Base-by-base conservation (phyloP, 2,797 vertebrate genomes). In the Dipus sagitta region DNA sequence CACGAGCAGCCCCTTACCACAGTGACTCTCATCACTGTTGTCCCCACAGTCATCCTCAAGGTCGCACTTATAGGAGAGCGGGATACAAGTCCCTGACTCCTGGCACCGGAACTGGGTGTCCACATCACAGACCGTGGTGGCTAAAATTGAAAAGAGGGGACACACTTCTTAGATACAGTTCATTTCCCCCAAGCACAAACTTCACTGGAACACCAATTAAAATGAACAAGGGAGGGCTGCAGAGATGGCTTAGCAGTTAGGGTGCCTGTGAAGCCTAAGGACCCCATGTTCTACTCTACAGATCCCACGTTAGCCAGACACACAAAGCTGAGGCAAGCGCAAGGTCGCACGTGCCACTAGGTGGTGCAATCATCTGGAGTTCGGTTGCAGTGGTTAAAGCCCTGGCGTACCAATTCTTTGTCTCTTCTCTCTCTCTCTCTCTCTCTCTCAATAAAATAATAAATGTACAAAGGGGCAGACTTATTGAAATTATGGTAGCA, bases 1-100 rank as follows among this genome's bases (percentile, higher is more conserved):
- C 26, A 11, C 21, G 24, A 17, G 9, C 42, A 24, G 10, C 13
- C 47, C 70, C 98, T 98, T 97, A 99, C 99, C 99, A 23, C 99
- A 99, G 97, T 99, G 99, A 21, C 98, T 99, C 62, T 99, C 99
- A 0, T 99, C 99, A 0, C 99, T 99, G 97, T 99, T 99, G 97
- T 99, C 99, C 1, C 99, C 99, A 26, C 99, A 99, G 97, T 99
- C 99, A 0, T 99, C 99, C 94, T 99, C 99, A 2, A 99, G 99
- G 98, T 99, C 99, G 47, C 99, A 99, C 54, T 99, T 99, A 97
- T 99, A 99, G 92, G 99, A 99, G 72, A 99, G 97, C 0, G 99
- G 99, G 97, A 99, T 99, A 93, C 99, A 99, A 91, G 99, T 99
- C 38, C 99, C 99, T 0, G 99, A 99, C 81, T 98, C 98, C 83